Conservation (phyloP, 1,140 invertebrate species). For the Pogonognathellus flavescens region DNA sequence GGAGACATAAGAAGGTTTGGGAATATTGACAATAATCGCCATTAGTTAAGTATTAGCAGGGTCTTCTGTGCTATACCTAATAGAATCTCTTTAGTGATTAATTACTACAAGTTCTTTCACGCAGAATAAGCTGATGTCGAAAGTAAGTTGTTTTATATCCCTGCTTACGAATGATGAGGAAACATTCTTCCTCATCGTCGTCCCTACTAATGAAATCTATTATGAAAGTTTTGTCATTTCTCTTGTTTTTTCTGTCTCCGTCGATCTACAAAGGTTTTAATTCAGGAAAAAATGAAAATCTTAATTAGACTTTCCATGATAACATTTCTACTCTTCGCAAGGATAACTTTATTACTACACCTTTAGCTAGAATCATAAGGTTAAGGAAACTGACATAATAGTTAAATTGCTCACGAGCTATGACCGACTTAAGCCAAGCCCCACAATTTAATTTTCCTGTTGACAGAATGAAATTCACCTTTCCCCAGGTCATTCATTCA, state of each 20-base stretch:
- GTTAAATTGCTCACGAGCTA: too few relatives aligned
- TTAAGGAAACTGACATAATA: too few relatives aligned
- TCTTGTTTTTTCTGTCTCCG: background rate
- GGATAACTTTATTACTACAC: too few relatives aligned
- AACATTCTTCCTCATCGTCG: background rate
- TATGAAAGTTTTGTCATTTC: slow-evolving; percentile 14
- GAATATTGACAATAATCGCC: too few relatives aligned
- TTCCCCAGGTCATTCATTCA: background rate
- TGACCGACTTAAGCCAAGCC: background rate
- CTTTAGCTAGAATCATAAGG: too few relatives aligned
- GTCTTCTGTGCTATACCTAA: background rate
- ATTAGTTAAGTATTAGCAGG: background rate
- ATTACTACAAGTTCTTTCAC: slow-evolving; percentile 8
- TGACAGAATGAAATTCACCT: slow-evolving; percentile 23
- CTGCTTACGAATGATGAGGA: background rate
- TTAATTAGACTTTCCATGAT: too few relatives aligned
- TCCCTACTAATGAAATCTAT: background rate
- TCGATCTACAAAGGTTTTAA: background rate
- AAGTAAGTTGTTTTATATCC: background rate
- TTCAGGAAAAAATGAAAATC: too few relatives aligned
- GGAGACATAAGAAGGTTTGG: too few relatives aligned
- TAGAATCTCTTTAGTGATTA: slow-evolving; percentile 16
- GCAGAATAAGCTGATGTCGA: background rate
- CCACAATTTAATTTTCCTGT: background rate
- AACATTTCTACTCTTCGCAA: too few relatives aligned